Percentiles rank a stretch among this genome's conserved stretches.
phyloP scores from a whole-genome alignment of 2,888 invertebrate species.

The Cantharis flavilabris region DNA sequence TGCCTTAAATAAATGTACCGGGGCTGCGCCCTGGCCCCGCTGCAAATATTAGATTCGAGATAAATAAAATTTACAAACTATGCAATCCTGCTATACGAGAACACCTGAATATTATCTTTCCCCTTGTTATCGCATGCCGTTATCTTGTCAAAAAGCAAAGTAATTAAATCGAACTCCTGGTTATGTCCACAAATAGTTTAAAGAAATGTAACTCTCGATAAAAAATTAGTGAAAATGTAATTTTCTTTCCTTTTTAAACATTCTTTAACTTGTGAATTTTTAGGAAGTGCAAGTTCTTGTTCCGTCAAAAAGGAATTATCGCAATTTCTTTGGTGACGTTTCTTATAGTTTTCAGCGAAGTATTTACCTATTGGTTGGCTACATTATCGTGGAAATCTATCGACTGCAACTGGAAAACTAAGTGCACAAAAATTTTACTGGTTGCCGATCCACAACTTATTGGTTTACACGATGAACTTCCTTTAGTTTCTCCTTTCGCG shows the following conservation, averaged over 20 bases:
- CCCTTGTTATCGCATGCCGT: not conserved
- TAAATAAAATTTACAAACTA: no score
- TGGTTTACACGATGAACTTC: conserved; percentile 77
- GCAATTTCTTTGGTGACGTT: conserved; percentile 15
- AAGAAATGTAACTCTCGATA: not conserved
- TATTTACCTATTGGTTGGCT: conserved; percentile 46
- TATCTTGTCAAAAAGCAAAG: not conserved
- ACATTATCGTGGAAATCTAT: conserved; percentile 46
- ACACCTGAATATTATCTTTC: not conserved
- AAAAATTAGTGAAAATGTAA: not conserved
- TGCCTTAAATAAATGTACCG: no score
- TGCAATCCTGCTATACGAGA: no score
- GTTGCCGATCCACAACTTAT: conserved; percentile 93
- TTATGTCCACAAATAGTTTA: not conserved
- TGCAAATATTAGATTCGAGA: no score
- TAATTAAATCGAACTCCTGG: not conserved
- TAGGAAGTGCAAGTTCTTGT: not conserved
- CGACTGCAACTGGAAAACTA: conserved; percentile 43
- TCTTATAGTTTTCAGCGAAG: conserved; percentile 45
- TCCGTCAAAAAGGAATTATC: not conserved
- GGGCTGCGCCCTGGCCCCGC: no score
- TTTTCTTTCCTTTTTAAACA: not conserved
- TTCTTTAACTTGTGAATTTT: not conserved
- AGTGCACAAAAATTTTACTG: conserved; percentile 52
- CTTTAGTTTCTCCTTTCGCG: conserved; percentile 69